phyloP scores from a whole-genome alignment of 2,888 invertebrate genomes.

The Caprella mutica region DNA sequence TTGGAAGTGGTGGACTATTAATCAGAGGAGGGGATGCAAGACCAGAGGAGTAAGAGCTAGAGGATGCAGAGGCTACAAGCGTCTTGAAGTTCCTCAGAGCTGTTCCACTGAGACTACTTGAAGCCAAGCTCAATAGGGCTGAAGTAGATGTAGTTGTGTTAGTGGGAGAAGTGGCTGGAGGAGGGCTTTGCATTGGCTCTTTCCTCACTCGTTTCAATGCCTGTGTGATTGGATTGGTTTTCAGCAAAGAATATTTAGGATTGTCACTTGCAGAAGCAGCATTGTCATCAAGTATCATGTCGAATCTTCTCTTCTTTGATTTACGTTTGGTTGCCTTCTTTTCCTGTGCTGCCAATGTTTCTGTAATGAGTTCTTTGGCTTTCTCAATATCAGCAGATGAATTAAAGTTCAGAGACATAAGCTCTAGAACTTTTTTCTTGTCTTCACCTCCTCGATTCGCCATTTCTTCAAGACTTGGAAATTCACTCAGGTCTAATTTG shows the following conservation, averaged over 20 bases:
- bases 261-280: neutral
- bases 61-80: neutral
- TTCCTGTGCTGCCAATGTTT: constrained; percentile 3
- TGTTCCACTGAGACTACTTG: neutral
- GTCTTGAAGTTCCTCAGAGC: constrained; percentile 3
- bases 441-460: constrained; percentile 15
- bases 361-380: constrained; percentile 6
- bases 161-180: constrained; percentile 2
- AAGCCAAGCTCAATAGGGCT: neutral
- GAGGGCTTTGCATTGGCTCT: constrained; percentile 14
- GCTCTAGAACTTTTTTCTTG: constrained; percentile 26
- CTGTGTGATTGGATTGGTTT: constrained; percentile 23
- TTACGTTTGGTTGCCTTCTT: constrained; percentile 5
- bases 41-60: neutral
- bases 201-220: constrained; percentile 30
- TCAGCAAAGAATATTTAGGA: constrained; percentile 2
- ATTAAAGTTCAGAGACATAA: constrained; percentile 31
- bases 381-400: constrained; percentile 22
- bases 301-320: neutral
- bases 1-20: neutral
- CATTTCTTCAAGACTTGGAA: constrained; percentile 7
- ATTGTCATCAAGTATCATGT: neutral
- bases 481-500: too few species aligned
- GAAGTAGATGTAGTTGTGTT: neutral
- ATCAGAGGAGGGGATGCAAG: neutral